Base-by-base conservation (phyloP, 2,113 vertebrate species). In the Kryptolebias marmoratus region DNA sequence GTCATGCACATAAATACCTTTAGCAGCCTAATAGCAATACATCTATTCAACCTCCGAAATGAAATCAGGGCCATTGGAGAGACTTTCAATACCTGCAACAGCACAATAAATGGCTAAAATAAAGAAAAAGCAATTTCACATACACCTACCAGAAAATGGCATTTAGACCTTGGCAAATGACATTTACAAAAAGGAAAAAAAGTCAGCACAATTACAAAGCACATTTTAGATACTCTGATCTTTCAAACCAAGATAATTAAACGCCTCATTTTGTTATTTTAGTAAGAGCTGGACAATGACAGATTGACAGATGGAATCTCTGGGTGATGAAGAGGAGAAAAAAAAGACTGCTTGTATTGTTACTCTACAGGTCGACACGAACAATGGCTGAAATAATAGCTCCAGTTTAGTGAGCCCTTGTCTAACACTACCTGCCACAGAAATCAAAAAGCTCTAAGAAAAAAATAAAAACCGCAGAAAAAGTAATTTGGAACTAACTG, bases 91-190 rank as follows among this genome's bases (percentile, higher is more conserved):
- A 80, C 90, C 94, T 89, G 91, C 84, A 66, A 71, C 75, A 78
- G 80, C 89, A 92, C 92, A 92, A 94, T 93, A 93, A 93, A 94
- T 89, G 85, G 82, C 90, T 90, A 68, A 87, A 91, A 92, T 88
- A 82, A 92, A 94, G 94, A 94, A 83, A 81, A 94, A 90, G 89
- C 82, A 87, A 89, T 87, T 87, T 95, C 90, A 92, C 93, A 93
- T 92, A 75, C 92, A 87, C 63, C 79, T 85, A 82, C 74, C 9
- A 55, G 75, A 94, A 92, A 91, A 89, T 84, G 73, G 60, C 79
- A 95, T 92, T 93, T 90, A 88, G 85, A 88, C 90, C 87, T 88
- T 77, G 87, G 93, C 80, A 91, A 90, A 90, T 91, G 71, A 91
- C 93, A 93, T 91, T 92, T 82, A 76, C 12, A 59, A 60, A 59